Evolutionary conservation across 2,888 invertebrate species (phyloP), one percentile per base, ranked within the genome.

Genomic region (Miltochrista miniata): DNA sequence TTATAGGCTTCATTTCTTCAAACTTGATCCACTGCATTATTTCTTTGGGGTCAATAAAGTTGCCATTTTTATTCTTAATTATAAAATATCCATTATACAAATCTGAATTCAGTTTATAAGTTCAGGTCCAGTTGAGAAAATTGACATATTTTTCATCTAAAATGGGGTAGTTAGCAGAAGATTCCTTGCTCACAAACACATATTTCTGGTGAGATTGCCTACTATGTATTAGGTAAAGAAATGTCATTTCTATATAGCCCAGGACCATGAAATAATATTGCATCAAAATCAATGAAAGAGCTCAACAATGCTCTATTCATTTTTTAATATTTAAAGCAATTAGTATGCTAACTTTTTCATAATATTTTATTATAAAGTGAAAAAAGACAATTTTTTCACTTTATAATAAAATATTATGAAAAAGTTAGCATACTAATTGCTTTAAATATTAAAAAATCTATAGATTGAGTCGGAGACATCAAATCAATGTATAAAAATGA

Each of bases 51-150:
- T 82, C 83, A 7, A 82, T 56, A 1, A 70, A 51, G 2, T 50
- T 53, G 4, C 72, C 66, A 11, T 70, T 49, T 33, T 46, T 58
- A 50, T 85, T 72, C 49, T 69, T 71, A 7, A 85, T 66, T 0
- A 59, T 55, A 2, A 85, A 48, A 51, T 85, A 85, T 1, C 77
- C 74, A 72, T 74, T 79, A 4, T 63, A 60, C 1, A 81, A 64
- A 54, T 87, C 82, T 2, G 86, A 87, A 55, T 81, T 72, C 9
- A 85, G 54, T 52, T 54, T 76, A 46, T 76, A 87, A 0, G 85
- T 85, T 76, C 81, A 81, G 0, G 86, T 85, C 86, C 86, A 86
- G 45, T 87, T 87, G 43, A 85, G 86, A 48, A 69, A 83, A 1
- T 61, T 56, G 33, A 89, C 69, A 1, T 77, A 77, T n/a, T 41